phyloP scores from a whole-genome alignment of 2,888 invertebrate genomes.

The Rhimphoctona megacephalus region DNA sequence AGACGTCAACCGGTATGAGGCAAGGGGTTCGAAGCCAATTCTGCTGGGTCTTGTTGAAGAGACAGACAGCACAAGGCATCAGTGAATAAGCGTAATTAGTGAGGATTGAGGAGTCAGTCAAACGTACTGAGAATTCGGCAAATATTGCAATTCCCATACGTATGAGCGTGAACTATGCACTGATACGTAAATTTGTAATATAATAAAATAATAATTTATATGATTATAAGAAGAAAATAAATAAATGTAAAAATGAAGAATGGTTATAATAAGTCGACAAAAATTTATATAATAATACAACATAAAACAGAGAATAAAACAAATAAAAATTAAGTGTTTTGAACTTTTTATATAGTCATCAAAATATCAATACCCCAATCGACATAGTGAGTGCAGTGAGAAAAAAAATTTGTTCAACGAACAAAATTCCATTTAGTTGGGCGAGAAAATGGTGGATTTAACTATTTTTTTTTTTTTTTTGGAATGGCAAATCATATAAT shows the following conservation, averaged over 20 bases:
- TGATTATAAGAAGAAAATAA: neutral
- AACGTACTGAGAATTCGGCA: neutral
- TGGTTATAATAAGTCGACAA: neutral
- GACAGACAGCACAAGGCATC: conserved; percentile 32
- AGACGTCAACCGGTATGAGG: conserved; percentile 16
- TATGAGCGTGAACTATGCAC: neutral
- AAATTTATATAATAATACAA: neutral
- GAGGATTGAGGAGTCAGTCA: neutral
- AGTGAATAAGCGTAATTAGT: conserved; percentile 17
- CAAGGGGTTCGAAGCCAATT: conserved; percentile 22
- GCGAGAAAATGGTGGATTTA: too few species aligned
- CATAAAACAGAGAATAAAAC: neutral
- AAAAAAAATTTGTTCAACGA: too few species aligned
- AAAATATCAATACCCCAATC: too few species aligned
- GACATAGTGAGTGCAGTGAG: too few species aligned
- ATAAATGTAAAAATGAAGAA: neutral
- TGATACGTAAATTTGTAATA: neutral
- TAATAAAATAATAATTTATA: neutral
- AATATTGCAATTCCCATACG: neutral
- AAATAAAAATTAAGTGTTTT: too few species aligned
- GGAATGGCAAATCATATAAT: too few species aligned
- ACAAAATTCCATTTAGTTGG: too few species aligned
- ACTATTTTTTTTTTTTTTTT: too few species aligned
- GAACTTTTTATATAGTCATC: too few species aligned
- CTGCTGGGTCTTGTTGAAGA: conserved; percentile 1